Percentiles rank a stretch among this genome's conserved stretches.
Conservation (phyloP, 2,113 vertebrate species). For the Zosterops borbonicus region DNA sequence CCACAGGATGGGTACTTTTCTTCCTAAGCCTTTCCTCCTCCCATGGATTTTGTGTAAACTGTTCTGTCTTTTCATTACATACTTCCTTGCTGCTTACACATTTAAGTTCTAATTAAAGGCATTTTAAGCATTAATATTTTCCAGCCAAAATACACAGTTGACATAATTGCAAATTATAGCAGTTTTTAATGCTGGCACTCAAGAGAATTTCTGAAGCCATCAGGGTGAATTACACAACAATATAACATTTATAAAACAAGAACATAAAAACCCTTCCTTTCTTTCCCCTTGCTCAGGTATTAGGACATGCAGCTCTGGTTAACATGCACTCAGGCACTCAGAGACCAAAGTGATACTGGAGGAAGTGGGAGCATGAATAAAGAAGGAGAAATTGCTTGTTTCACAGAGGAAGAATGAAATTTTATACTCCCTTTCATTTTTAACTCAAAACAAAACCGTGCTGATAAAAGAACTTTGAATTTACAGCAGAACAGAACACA, state of each 20-base stretch:
- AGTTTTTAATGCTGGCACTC: neutral
- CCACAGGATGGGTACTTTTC: accelerated
- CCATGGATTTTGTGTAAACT: neutral
- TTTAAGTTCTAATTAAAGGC: neutral
- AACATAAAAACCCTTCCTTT: neutral
- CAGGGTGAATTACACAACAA: neutral
- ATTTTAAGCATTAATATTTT: neutral
- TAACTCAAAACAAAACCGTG: neutral
- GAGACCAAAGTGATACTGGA: neutral
- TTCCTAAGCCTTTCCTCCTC: neutral
- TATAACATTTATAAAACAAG: neutral
- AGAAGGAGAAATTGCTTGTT: neutral
- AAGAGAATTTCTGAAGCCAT: neutral
- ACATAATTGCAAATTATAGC: neutral
- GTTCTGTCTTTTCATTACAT: neutral
- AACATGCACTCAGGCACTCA: neutral
- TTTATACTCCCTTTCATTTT: neutral
- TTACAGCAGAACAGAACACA: neutral
- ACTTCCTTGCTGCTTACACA: neutral
- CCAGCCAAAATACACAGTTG: neutral
- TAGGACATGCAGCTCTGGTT: neutral
- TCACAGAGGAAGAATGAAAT: neutral
- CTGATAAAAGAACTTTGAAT: neutral
- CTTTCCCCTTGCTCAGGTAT: accelerated
- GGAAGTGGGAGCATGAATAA: neutral